Percentiles rank a stretch among this genome's conserved stretches.
These are phyloP conservation scores for Mastacembelus armatus DNA, from an alignment of 2,797 vertebrate species.

Conservation along the genomic window DNA sequence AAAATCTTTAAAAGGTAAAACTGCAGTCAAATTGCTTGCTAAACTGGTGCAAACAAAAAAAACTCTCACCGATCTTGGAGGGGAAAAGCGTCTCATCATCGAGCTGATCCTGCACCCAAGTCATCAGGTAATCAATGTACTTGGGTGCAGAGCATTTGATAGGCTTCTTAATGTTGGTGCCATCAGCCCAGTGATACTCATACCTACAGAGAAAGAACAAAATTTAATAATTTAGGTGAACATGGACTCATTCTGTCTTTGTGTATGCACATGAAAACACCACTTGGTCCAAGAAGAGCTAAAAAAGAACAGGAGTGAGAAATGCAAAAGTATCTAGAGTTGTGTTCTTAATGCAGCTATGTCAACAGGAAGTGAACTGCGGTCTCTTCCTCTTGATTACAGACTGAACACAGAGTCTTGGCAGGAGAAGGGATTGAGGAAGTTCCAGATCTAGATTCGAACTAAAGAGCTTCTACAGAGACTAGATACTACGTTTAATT, in stretches of 20 bases:
- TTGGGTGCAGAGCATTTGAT: slow-evolving; percentile 97
- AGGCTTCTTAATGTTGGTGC: slow-evolving; percentile 97
- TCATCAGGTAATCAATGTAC: slow-evolving; percentile 98
- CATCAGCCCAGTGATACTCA: slow-evolving; percentile 97
- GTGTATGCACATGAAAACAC: slow-evolving; percentile 12
- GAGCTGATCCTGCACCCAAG: slow-evolving; percentile 98
- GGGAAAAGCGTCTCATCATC: slow-evolving; percentile 97
- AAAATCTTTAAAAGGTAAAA: not conserved
- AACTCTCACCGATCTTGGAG: slow-evolving; percentile 92
- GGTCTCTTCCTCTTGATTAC: slow-evolving; percentile 74
- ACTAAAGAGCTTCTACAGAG: slow-evolving; percentile 36
- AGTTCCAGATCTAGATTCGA: slow-evolving; percentile 62
- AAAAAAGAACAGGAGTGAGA: slow-evolving; percentile 26
- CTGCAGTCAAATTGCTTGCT: not conserved
- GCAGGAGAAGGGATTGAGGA: slow-evolving; percentile 65
- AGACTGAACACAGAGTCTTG: slow-evolving; percentile 53
- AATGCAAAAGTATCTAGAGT: slow-evolving; percentile 35
- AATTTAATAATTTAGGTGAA: not conserved
- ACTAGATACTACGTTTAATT: slow-evolving; percentile 53
- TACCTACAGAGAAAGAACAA: slow-evolving; percentile 81
- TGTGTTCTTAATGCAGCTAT: slow-evolving; percentile 32
- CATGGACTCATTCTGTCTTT: not conserved
- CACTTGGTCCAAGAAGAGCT: slow-evolving; percentile 4
- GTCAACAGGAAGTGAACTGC: slow-evolving; percentile 70
- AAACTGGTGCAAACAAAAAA: not conserved